Conservation (phyloP, 2,888 invertebrate genomes). For the Craniophora ligustri region DNA sequence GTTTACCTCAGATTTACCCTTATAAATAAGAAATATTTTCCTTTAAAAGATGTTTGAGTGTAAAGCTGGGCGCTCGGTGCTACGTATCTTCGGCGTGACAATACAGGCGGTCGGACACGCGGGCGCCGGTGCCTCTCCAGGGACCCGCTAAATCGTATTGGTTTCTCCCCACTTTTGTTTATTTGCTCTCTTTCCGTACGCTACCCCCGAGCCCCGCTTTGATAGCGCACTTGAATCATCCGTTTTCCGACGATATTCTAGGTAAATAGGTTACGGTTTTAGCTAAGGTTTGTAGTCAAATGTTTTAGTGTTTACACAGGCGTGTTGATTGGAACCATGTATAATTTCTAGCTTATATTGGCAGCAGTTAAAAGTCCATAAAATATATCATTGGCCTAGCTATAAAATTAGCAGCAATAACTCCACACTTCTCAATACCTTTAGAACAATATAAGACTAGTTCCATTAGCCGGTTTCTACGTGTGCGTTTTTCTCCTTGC, state of each 20-base stretch:
- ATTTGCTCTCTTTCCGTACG: constrained; percentile 66
- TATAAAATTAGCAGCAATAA: constrained; percentile 44
- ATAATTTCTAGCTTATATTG: constrained; percentile 39
- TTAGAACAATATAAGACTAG: constrained; percentile 28
- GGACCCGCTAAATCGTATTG: constrained; percentile 81
- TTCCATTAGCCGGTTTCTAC: constrained; percentile 9
- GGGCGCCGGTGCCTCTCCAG: constrained; percentile 60
- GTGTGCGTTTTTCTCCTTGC: background rate
- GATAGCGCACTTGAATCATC: constrained; percentile 53
- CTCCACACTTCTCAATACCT: constrained; percentile 5
- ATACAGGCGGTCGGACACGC: constrained; percentile 67
- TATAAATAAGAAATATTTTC: constrained; percentile 5
- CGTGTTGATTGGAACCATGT: constrained; percentile 23
- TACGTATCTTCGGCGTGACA: constrained; percentile 71
- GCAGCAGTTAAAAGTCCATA: constrained; percentile 30
- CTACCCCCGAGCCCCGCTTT: constrained; percentile 32
- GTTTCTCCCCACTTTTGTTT: constrained; percentile 75
- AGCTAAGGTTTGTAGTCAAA: background rate
- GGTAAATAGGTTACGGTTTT: constrained; percentile 30
- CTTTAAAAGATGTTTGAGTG: constrained; percentile 23
- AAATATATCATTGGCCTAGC: constrained; percentile 34
- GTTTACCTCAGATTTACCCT: background rate
- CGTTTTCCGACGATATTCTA: constrained; percentile 26
- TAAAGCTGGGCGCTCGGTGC: constrained; percentile 40
- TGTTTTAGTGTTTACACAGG: constrained; percentile 10